phyloP scores from a whole-genome alignment of 2,113 vertebrate species.

The Orycteropus afer region DNA sequence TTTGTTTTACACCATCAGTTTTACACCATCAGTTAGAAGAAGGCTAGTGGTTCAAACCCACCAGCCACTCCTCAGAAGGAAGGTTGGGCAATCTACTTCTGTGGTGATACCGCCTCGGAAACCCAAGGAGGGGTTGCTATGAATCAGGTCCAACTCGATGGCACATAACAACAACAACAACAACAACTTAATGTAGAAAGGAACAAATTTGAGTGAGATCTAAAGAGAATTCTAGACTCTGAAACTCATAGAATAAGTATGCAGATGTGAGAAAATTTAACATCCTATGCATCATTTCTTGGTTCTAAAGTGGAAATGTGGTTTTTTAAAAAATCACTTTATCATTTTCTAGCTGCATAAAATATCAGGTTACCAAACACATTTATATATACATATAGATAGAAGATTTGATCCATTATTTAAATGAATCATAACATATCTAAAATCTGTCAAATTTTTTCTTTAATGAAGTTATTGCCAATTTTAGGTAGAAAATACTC shows the following conservation, averaged over 20 bases:
- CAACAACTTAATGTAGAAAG: neutral
- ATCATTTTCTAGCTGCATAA: conserved; percentile 3
- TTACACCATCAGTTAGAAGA: neutral
- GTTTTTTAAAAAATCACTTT: neutral
- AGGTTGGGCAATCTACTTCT: no score
- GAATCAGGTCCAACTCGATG: no score
- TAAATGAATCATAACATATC: conserved; percentile 29
- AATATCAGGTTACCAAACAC: neutral
- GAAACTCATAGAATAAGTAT: neutral
- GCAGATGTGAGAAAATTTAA: conserved; percentile 23
- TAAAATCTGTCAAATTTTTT: conserved; percentile 36
- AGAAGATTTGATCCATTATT: conserved; percentile 31
- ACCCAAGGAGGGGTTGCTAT: no score
- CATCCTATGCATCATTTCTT: conserved; percentile 5
- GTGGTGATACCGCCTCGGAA: no score
- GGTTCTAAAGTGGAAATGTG: conserved; percentile 41
- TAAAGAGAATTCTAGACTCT: conserved; percentile 21
- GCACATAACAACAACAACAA: no score
- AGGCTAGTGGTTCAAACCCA: no score
- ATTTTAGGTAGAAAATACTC: conserved; percentile 46
- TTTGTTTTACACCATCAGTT: neutral
- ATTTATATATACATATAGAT: neutral
- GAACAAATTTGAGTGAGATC: neutral
- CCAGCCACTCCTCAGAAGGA: no score
- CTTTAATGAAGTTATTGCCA: conserved; percentile 32